Percentiles rank a stretch among this genome's conserved stretches.
Evolutionary conservation across 2,797 vertebrate genomes (phyloP).

Genomic region (Liparis tanakae): DNA sequence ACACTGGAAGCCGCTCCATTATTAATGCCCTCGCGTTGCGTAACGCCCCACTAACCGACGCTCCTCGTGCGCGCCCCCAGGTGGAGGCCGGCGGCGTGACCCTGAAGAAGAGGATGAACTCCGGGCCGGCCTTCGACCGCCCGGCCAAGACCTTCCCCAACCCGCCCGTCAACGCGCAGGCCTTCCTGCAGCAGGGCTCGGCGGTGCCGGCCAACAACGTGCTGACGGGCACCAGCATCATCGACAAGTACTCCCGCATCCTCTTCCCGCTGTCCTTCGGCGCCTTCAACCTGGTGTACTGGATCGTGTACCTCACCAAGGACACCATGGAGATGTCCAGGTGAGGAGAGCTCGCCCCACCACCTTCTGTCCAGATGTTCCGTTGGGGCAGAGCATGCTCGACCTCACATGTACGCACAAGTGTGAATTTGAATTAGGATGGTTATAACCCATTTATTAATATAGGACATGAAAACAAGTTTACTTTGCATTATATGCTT

Average conservation of each 20-base stretch:
- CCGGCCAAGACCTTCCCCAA: conserved; percentile 81
- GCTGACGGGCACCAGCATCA: conserved; percentile 92
- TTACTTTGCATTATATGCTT: neutral
- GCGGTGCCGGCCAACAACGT: conserved; percentile 75
- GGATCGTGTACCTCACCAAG: conserved; percentile 97
- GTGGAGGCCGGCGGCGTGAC: conserved; percentile 85
- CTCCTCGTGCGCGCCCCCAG: conserved; percentile 47
- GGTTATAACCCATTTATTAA: neutral
- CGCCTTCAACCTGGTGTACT: conserved; percentile 97
- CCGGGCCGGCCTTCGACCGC: conserved; percentile 82
- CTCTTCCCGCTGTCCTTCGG: conserved; percentile 96
- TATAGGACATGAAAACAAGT: neutral
- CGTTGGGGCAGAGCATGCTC: neutral
- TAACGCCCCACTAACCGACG: conserved; percentile 8
- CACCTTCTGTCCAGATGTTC: neutral
- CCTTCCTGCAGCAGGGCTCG: conserved; percentile 79
- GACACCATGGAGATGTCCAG: conserved; percentile 95
- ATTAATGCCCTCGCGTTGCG: conserved; percentile 35
- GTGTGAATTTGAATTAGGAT: neutral
- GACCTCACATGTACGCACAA: neutral
- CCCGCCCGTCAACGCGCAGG: conserved; percentile 71
- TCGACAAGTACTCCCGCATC: conserved; percentile 96
- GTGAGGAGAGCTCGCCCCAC: conserved; percentile 62
- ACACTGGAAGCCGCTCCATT: conserved; percentile 32
- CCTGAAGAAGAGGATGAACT: conserved; percentile 92